Evolutionary conservation across 2,888 invertebrate genomes (phyloP), one percentile per base, ranked within the genome.

Genomic region (Drosophila kanekoi): DNA sequence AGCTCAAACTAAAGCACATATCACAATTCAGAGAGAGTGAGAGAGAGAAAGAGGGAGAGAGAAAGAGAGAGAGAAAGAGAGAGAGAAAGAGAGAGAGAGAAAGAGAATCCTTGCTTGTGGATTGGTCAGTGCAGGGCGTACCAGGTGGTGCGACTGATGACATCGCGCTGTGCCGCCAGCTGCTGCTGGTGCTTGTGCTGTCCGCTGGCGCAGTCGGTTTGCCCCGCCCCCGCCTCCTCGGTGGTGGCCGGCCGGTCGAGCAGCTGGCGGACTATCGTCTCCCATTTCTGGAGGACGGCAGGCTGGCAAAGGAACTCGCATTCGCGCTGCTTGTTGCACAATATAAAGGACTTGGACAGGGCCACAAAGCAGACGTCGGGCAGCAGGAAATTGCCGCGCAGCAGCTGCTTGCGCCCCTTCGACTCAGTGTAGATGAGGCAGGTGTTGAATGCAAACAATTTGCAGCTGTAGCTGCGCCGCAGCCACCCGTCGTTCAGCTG

Each of bases 381-480:
- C 47, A 74, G 23, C n/a, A 57, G 8, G 32, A 78, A 74, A 9
- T 16, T 62, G 35, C 75, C 69, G 3, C 66, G 64, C 53, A 64
- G 5, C 61, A 59, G 14, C 51, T 67, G 75, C 28, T 53, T 67
- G 33, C 35, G 0, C 2, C 40, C 52, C 41, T 67, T 65, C 0
- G 16, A 8, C 49, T 72, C 75, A 13, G 66, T 64, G 20, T 62
- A 72, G 47, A 72, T 59, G 49, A 72, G 49, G 51, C 72, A 75
- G 53, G 61, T 72, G 53, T 67, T 64, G 49, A 78, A 72, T n/a
- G 59, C 70, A 49, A 66, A 72, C 61, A 75, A 44, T 75, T 78
- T 77, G 43, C 65, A 44, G 18, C 45, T 65, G 41, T 63, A 77
- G 18, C 51, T 66, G 47, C 72, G 59, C 11, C 59, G 61, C 48